Percentiles rank a stretch among this genome's conserved stretches.
These are phyloP conservation scores for Biston stratarius DNA, from an alignment of 2,888 invertebrate genomes.

Conservation along the genomic window DNA sequence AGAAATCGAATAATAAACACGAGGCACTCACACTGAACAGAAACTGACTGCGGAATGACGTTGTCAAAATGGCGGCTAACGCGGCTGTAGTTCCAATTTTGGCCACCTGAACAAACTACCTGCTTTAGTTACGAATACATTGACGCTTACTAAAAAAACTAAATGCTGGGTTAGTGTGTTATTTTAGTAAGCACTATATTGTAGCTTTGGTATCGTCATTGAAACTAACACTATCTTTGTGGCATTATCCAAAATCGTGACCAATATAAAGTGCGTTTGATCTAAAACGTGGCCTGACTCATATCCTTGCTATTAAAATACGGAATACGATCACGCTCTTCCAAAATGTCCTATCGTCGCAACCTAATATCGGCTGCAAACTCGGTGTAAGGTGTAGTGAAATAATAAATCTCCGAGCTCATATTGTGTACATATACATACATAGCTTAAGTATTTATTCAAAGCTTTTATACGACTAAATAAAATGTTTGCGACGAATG, in stretches of 20 bases:
- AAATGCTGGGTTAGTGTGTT: too few species aligned
- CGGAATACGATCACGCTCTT: constrained; percentile 31
- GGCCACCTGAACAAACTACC: too few species aligned
- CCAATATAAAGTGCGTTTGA: constrained; percentile 37
- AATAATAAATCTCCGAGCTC: constrained; percentile 24
- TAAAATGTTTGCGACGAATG: not conserved
- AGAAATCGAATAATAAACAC: too few species aligned
- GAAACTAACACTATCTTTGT: not conserved
- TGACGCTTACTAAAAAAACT: too few species aligned
- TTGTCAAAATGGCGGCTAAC: too few species aligned
- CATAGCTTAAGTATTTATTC: not conserved
- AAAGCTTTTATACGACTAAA: not conserved
- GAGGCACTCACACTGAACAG: too few species aligned
- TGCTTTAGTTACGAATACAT: too few species aligned
- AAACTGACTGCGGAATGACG: too few species aligned
- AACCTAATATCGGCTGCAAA: constrained; percentile 39
- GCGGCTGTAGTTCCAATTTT: too few species aligned
- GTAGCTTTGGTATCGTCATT: not conserved
- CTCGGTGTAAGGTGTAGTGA: constrained; percentile 14
- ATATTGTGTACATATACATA: not conserved
- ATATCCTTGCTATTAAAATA: constrained; percentile 38
- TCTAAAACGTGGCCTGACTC: constrained; percentile 44
- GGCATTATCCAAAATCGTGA: constrained; percentile 35
- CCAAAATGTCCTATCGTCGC: constrained; percentile 26
- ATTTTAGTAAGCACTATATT: not conserved